Evolutionary conservation across 2,113 vertebrate species (phyloP).

Genomic region (Cryptotis parvus): DNA sequence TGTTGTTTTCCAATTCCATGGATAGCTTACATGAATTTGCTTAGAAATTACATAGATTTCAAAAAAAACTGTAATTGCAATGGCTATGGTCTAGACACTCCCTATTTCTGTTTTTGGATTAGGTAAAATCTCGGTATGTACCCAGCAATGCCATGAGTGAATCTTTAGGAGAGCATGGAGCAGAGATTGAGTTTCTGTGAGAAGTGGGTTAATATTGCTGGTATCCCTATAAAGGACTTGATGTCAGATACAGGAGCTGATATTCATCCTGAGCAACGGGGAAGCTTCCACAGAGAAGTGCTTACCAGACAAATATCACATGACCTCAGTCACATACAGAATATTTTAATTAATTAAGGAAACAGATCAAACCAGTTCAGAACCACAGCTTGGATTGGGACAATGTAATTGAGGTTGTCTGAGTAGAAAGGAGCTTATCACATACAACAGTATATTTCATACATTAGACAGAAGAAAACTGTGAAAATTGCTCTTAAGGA

Average conservation of each 20-base stretch:
- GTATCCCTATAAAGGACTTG: conserved; percentile 89
- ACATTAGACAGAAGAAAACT: no score
- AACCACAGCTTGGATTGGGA: not conserved
- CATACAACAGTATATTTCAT: no score
- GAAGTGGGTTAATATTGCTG: conserved; percentile 92
- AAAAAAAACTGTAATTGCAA: conserved; percentile 92
- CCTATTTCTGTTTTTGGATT: conserved; percentile 91
- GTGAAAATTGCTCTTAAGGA: no score
- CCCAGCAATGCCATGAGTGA: conserved; percentile 93
- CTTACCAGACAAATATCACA: conserved; percentile 76
- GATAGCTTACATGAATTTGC: conserved; percentile 93
- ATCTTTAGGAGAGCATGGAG: conserved; percentile 91
- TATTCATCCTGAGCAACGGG: conserved; percentile 90
- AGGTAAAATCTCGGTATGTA: conserved; percentile 91
- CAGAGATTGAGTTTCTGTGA: conserved; percentile 94
- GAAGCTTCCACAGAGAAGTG: conserved; percentile 90
- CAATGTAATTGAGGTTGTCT: no score
- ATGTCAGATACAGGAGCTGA: conserved; percentile 91
- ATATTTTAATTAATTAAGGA: not conserved
- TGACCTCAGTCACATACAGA: not conserved
- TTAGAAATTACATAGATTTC: conserved; percentile 96
- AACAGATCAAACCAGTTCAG: not conserved
- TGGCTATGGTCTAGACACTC: conserved; percentile 93
- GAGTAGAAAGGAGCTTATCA: no score
- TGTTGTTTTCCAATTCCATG: conserved; percentile 90